A percentile compares a stretch with the other conserved stretches of the same genome.
Conservation (phyloP, 1,140 invertebrate genomes). For the Popillia japonica region DNA sequence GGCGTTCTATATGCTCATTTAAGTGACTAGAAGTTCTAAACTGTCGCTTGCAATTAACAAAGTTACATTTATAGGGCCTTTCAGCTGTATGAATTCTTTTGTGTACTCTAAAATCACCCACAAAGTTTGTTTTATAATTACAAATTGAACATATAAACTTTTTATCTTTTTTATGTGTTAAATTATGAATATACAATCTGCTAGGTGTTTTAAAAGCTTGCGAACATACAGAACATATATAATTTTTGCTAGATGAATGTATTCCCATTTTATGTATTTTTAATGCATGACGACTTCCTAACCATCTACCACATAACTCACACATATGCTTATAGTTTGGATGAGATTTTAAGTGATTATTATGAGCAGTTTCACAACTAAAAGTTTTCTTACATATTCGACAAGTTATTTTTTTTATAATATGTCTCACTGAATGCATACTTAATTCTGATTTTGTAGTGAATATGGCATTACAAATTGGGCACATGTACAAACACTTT, state of each 20-base stretch:
- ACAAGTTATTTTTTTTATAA: slow-evolving; percentile 41
- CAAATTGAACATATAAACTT: slow-evolving; percentile 41
- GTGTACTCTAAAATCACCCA: slow-evolving; percentile 41
- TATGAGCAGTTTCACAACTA: slow-evolving; percentile 38
- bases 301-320: slow-evolving; percentile 40
- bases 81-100: slow-evolving; percentile 41
- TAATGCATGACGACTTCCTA: slow-evolving; percentile 37
- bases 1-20: slow-evolving; percentile 40
- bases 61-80: slow-evolving; percentile 42
- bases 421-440: slow-evolving; percentile 38
- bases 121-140: slow-evolving; percentile 40
- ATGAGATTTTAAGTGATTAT: slow-evolving; percentile 39
- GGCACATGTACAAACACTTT: slow-evolving; percentile 2
- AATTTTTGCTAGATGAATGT: slow-evolving; percentile 32
- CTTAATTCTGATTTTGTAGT: slow-evolving; percentile 12
- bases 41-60: slow-evolving; percentile 38
- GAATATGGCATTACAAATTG: slow-evolving; percentile 40
- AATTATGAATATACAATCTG: slow-evolving; percentile 37
- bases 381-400: slow-evolving; percentile 37
- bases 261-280: slow-evolving; percentile 41
- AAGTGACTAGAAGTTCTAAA: slow-evolving; percentile 45
- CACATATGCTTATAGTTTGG: slow-evolving; percentile 37
- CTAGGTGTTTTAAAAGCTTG: slow-evolving; percentile 39
- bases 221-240: slow-evolving; percentile 30
- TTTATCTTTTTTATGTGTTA: slow-evolving; percentile 41